Percentiles rank a stretch among this genome's conserved stretches.
phyloP scores from a whole-genome alignment of 2,797 vertebrate species.

The Monodelphis domestica region DNA sequence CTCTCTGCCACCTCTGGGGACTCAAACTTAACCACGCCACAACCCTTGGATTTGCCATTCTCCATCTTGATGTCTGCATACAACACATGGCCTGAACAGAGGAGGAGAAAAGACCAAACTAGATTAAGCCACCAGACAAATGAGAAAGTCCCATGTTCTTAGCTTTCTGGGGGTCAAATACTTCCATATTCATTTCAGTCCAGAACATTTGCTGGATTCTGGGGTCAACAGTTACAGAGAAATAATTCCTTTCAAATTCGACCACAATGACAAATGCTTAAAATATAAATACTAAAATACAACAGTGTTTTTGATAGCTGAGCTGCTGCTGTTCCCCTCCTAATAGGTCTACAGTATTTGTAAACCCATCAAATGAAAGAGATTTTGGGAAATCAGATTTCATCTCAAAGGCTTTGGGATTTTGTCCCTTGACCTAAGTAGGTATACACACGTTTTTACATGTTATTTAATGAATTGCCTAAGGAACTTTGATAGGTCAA shows the following conservation, averaged over 20 bases:
- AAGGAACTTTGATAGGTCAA: background rate
- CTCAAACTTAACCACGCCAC: slow-evolving; percentile 97
- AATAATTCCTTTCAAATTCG: background rate
- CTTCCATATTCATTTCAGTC: slow-evolving; percentile 41
- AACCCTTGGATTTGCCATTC: slow-evolving; percentile 98
- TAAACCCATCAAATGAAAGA: background rate
- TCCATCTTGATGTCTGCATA: slow-evolving; percentile 99
- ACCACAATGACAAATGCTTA: background rate
- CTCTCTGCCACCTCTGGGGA: slow-evolving; percentile 95
- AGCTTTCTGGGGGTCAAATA: slow-evolving; percentile 30
- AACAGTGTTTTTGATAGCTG: background rate
- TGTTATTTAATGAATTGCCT: background rate
- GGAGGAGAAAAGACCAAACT: slow-evolving; percentile 60
- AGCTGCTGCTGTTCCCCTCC: slow-evolving; percentile 54
- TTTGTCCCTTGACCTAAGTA: background rate
- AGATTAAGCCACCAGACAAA: slow-evolving; percentile 57
- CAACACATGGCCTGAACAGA: slow-evolving; percentile 92
- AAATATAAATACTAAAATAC: background rate
- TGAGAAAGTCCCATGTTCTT: slow-evolving; percentile 1
- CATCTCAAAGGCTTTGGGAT: background rate
- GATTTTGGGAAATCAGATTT: background rate
- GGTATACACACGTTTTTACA: background rate
- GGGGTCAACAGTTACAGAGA: slow-evolving; percentile 23
- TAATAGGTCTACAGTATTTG: background rate
- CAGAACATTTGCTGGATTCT: slow-evolving; percentile 49